These are phyloP conservation scores for Apistogramma diplotaenia DNA, from an alignment of 2,113 vertebrate genomes.

Conservation along the genomic window DNA sequence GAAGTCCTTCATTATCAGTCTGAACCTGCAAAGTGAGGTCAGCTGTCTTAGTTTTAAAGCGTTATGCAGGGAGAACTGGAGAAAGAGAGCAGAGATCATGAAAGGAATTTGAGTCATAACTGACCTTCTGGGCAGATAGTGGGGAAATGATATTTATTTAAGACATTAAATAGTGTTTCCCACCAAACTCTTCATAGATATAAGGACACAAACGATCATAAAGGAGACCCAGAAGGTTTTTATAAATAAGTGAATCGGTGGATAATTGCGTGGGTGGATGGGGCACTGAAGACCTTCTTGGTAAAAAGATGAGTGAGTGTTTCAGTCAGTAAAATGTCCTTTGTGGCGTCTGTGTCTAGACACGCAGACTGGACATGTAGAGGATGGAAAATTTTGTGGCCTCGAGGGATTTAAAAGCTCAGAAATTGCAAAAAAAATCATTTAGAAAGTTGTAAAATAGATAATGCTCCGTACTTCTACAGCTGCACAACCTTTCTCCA, in stretches of 20 bases:
- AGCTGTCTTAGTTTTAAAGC: background rate
- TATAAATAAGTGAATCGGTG: background rate
- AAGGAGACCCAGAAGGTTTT: background rate
- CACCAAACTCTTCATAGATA: background rate
- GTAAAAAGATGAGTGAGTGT: background rate
- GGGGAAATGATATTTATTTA: background rate
- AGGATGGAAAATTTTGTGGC: background rate
- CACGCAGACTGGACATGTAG: background rate
- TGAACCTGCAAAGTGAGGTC: background rate
- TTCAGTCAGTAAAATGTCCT: background rate
- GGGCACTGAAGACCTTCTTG: background rate
- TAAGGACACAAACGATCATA: background rate
- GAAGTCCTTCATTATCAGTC: background rate
- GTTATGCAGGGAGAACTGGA: background rate
- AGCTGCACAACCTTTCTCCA: background rate
- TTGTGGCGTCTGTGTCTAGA: background rate
- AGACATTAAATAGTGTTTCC: background rate
- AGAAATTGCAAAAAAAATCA: background rate
- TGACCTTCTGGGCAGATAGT: conserved; percentile 16
- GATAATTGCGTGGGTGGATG: conserved; percentile 20
- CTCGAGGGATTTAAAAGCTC: background rate
- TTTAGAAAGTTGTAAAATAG: background rate
- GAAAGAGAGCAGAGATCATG: background rate
- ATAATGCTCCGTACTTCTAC: background rate
- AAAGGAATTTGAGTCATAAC: background rate